Base-by-base conservation (phyloP, 2,888 invertebrate species). In the Labia minor region DNA sequence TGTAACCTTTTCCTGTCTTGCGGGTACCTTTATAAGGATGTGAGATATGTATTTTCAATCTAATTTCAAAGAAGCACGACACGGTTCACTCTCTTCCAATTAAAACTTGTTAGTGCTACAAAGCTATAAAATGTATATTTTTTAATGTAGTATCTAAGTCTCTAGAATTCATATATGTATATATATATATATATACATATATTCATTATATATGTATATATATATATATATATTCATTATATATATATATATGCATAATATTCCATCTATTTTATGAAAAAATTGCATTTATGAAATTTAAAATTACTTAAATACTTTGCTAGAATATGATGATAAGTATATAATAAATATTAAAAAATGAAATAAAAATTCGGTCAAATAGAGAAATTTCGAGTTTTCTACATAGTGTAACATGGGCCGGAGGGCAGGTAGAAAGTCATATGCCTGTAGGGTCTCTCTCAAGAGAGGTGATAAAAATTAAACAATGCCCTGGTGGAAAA, bases 41-140 rank as follows among this genome's bases (percentile, higher is more conserved):
- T 49, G n/a, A 10, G 4, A 49, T 49, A n/a, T 49, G 14, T 4
- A 49, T 49, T 14, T 49, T 49, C 49, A 49, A n/a, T 49, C 49
- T 14, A 49, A 11, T 49, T 49, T 49, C 3, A 49, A 49, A 49
- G n/a, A 49, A 49, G 49, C 49, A 49, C 49, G 49, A 49, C 49
- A 49, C 49, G 49, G 49, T 49, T 49, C 49, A 49, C 49, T 49
- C 49, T 49, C 37, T 65, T 68, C 20, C 16, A 49, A 62, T 61
- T 65, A 63, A 67, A 65, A 61, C 65, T 64, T 65, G 62, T 66
- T 62, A 65, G 65, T 69, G 65, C 68, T 69, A 65, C 63, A 69
- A 65, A 68, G 69, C 69, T 68, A 68, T 69, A 67, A 69, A 66
- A 63, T 65, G 66, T 68, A 49, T 49, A 49, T 49, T 49, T 49